Evolutionary conservation across 2,113 vertebrate genomes (phyloP).

Genomic region (Trinectes maculatus): DNA sequence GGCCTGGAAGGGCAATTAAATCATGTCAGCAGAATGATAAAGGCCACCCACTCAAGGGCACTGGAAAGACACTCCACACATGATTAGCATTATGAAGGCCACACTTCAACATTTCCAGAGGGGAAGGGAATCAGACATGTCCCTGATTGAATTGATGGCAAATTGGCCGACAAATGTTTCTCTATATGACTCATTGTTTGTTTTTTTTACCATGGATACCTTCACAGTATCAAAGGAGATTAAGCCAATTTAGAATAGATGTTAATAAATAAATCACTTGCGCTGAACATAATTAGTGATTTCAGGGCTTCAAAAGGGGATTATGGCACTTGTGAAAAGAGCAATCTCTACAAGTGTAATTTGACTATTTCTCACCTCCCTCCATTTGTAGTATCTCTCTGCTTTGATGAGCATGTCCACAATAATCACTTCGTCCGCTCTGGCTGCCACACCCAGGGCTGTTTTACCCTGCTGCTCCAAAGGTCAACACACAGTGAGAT

Average conservation of each 20-base stretch:
- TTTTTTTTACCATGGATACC: slow-evolving; percentile 4
- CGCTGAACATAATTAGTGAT: slow-evolving; percentile 54
- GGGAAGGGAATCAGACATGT: slow-evolving; percentile 11
- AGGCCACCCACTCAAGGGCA: slow-evolving; percentile 57
- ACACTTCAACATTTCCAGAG: slow-evolving; percentile 34
- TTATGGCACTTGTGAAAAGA: slow-evolving; percentile 1
- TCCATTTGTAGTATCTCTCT: slow-evolving; percentile 84
- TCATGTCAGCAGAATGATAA: slow-evolving; percentile 71
- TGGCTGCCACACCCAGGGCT: slow-evolving; percentile 85
- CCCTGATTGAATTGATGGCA: slow-evolving; percentile 50
- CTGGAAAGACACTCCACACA: slow-evolving; percentile 28
- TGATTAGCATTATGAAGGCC: slow-evolving; percentile 57
- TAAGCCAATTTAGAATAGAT: slow-evolving; percentile 35
- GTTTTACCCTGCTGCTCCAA: slow-evolving; percentile 87
- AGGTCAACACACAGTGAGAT: slow-evolving; percentile 24
- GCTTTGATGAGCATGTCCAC: slow-evolving; percentile 97
- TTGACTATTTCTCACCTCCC: slow-evolving; percentile 77
- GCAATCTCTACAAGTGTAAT: too few relatives aligned
- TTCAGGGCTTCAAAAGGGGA: slow-evolving; percentile 16
- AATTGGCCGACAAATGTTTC: slow-evolving; percentile 50
- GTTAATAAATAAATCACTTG: slow-evolving; percentile 42
- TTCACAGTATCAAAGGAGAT: slow-evolving; percentile 43
- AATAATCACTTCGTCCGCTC: slow-evolving; percentile 85
- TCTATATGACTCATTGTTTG: slow-evolving; percentile 11
- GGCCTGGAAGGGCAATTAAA: slow-evolving; percentile 82